Base-by-base conservation (phyloP, 2,797 vertebrate genomes). In the Anguilla pacifica region DNA sequence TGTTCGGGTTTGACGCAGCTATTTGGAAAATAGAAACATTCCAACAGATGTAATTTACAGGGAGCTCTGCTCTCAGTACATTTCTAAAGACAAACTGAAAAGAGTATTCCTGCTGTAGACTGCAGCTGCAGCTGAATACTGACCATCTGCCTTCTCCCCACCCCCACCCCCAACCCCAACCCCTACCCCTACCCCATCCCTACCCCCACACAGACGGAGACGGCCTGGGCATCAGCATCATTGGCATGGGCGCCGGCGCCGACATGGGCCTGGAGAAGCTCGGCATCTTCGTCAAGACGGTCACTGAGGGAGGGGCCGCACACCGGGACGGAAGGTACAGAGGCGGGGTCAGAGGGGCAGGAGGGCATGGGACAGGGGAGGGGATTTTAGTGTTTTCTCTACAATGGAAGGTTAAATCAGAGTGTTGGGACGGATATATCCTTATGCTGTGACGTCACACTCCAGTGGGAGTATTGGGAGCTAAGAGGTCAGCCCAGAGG, bases 261-360 rank as follows among this genome's bases (percentile, higher is more conserved):
- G 96, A 97, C 91, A 96, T 96, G 96, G 96, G 96, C 59, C 94
- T 97, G 88, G 96, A 97, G 91, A 97, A 97, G 86, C 64, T 97
- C 89, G 96, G 96, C 3, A 97, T 97, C 92, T 97, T 97, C 0
- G 96, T 97, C 90, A 97, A 97, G 92, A 97, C 96, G 0, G 96
- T 97, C 91, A 97, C 96, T 0, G 96, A 96, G 59, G 96, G 96
- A 0, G 96, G 96, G 0, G 96, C 96, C 0, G 96, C 96, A 10
- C 95, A 96, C 88, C 91, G 96, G 87, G 96, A 97, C 0, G 95
- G 96, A 94, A 96, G 96, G 96, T 97, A 86, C 10, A 28, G 39
- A 17, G 35, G 35, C 11, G 31, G 72, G 31, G 2, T 15, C 64
- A 17, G n/a, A 70, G 25, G 25, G 25, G 31, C 31, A 10, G 70